Evolutionary conservation across 2,888 invertebrate genomes (phyloP).

Genomic region (Orthosia gothica): DNA sequence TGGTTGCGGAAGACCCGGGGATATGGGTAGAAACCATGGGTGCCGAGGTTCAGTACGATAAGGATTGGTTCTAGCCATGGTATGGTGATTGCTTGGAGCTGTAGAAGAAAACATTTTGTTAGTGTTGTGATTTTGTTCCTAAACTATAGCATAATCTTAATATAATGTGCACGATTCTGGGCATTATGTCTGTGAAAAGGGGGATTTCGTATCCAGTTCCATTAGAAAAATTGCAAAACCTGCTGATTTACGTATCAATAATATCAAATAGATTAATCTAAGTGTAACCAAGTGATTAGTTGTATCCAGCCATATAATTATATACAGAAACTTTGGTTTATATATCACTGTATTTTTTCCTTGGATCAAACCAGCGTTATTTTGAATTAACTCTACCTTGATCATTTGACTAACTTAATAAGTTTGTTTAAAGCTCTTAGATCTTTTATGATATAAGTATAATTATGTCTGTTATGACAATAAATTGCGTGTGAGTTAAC

Average conservation of each 20-base stretch:
- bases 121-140: not conserved
- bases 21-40: slow-evolving; percentile 84
- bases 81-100: slow-evolving; percentile 75
- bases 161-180: no score
- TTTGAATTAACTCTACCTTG: not conserved
- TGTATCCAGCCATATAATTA: no score
- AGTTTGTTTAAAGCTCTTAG: not conserved
- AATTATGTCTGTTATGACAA: slow-evolving; percentile 8
- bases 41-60: slow-evolving; percentile 81
- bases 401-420: not conserved
- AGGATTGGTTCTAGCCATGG: slow-evolving; percentile 80
- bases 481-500: slow-evolving; percentile 19
- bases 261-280: no score
- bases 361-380: not conserved
- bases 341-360: not conserved
- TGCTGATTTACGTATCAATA: no score
- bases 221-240: no score
- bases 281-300: no score
- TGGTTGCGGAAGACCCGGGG: slow-evolving; percentile 77
- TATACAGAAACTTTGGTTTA: no score
- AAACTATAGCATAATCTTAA: not conserved
- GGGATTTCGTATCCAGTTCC: no score
- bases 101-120: slow-evolving; percentile 48
- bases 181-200: no score
- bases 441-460: not conserved